Evolutionary conservation across 1,140 invertebrate species (phyloP).

Genomic region (Homarus americanus): DNA sequence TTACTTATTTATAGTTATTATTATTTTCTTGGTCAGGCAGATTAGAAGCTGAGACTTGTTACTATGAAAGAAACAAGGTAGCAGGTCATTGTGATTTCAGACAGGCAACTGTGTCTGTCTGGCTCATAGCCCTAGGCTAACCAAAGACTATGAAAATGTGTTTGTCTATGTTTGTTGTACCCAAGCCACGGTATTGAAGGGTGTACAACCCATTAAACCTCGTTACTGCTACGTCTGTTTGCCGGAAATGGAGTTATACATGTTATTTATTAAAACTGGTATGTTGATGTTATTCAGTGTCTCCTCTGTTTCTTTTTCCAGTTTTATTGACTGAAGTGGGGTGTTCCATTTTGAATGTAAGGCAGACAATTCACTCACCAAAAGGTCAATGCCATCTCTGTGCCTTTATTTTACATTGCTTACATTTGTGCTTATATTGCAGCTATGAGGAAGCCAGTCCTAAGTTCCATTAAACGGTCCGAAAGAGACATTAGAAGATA

Average conservation of each 20-base stretch:
- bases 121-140: conserved; percentile 60
- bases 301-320: conserved; percentile 44
- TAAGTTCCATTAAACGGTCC: conserved; percentile 34
- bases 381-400: conserved; percentile 71
- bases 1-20: not conserved
- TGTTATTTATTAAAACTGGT: conserved; percentile 63
- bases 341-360: conserved; percentile 50
- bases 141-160: conserved; percentile 68
- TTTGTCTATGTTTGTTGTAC: conserved; percentile 63
- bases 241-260: conserved; percentile 54
- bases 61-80: conserved; percentile 46
- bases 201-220: conserved; percentile 52
- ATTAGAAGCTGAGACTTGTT: conserved; percentile 42
- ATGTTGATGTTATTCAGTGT: conserved; percentile 50
- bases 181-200: conserved; percentile 53
- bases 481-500: conserved; percentile 62
- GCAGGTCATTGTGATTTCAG: conserved; percentile 53
- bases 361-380: conserved; percentile 61
- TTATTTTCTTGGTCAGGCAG: conserved; percentile 18
- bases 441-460: conserved; percentile 57
- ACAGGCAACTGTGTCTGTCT: conserved; percentile 46
- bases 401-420: conserved; percentile 71
- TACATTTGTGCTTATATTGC: conserved; percentile 64
- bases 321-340: conserved; percentile 53
- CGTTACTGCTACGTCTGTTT: conserved; percentile 55